Evolutionary conservation across 2,888 invertebrate species (phyloP).

Genomic region (Poecilus cupreus): DNA sequence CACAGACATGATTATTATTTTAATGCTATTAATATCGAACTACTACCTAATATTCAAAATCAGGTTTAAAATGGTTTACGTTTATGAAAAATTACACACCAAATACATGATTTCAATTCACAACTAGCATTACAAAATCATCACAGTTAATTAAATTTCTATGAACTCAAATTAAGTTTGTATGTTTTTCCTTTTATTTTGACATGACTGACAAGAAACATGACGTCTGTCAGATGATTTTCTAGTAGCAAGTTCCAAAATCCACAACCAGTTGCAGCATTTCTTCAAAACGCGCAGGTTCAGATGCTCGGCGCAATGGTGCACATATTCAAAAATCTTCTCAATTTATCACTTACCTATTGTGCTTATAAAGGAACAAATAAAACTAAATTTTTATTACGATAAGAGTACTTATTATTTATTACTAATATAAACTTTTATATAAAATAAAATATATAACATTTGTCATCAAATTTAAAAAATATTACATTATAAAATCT

Average conservation of each 20-base stretch:
- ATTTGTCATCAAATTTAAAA: conserved; percentile 4
- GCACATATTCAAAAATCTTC: no score
- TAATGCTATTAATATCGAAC: conserved; percentile 42
- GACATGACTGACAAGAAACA: conserved; percentile 49
- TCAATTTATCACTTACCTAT: no score
- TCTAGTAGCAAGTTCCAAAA: neutral
- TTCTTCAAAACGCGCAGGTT: neutral
- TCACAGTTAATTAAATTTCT: conserved; percentile 16
- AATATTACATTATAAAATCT: conserved; percentile 21
- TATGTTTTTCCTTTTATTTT: conserved; percentile 50
- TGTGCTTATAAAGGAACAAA: no score
- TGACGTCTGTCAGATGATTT: conserved; percentile 56
- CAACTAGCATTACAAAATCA: neutral
- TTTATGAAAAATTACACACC: neutral
- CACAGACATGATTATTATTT: conserved; percentile 49
- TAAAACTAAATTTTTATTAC: neutral
- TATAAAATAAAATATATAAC: conserved; percentile 30
- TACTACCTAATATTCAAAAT: conserved; percentile 26
- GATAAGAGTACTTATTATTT: conserved; percentile 36
- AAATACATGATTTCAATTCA: conserved; percentile 13
- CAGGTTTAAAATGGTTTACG: neutral
- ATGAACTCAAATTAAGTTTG: conserved; percentile 28
- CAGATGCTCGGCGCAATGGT: neutral
- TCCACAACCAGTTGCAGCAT: neutral
- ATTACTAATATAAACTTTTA: conserved; percentile 16